Conservation (phyloP, 2,113 vertebrate genomes). For the Mesocricetus auratus region DNA sequence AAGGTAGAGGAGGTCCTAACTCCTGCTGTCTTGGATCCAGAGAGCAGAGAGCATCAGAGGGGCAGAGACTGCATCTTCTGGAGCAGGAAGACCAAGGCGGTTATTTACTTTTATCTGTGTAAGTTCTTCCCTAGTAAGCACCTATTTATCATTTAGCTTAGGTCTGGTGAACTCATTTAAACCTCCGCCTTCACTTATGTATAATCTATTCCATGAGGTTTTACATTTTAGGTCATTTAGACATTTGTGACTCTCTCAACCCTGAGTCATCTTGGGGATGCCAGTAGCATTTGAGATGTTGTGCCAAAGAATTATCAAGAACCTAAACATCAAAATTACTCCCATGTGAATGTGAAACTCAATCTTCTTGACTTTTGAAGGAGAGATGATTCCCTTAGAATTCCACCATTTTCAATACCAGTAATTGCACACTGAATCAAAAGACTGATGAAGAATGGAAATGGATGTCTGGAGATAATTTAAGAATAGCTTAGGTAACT, state of each 20-base stretch:
- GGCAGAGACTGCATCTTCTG: too few species aligned
- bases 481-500: slow-evolving; percentile 75
- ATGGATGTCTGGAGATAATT: slow-evolving; percentile 74
- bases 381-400: slow-evolving; percentile 63
- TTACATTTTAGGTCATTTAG: neutral
- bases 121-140: too few species aligned
- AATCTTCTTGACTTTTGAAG: slow-evolving; percentile 68
- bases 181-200: too few species aligned
- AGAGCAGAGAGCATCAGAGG: too few species aligned
- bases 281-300: slow-evolving; percentile 51
- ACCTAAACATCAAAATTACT: slow-evolving; percentile 75
- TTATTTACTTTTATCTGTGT: too few species aligned
- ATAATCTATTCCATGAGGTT: neutral
- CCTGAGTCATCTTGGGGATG: slow-evolving; percentile 36
- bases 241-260: slow-evolving; percentile 20
- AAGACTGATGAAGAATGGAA: slow-evolving; percentile 70
- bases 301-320: slow-evolving; percentile 64
- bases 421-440: slow-evolving; percentile 72
- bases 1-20: too few species aligned
- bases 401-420: slow-evolving; percentile 65
- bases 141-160: too few species aligned
- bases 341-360: slow-evolving; percentile 66
- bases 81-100: too few species aligned
- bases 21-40: too few species aligned
- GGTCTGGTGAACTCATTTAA: too few species aligned